Conservation (phyloP, 2,797 vertebrate species). For the Carcharodon carcharias region DNA sequence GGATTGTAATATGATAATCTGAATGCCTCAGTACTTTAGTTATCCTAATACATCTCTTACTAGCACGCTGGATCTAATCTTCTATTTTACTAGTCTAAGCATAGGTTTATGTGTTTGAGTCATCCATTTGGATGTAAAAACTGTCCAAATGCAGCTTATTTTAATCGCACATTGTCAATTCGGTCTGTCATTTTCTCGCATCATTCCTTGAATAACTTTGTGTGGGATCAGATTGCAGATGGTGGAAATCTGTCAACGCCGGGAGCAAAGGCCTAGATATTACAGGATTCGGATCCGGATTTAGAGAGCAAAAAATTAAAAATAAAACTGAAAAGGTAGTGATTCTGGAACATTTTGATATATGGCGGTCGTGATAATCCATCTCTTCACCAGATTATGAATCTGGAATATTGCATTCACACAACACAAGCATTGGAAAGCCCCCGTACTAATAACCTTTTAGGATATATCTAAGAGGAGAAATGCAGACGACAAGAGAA, state of each 20-base stretch:
- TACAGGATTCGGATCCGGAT: not conserved
- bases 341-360: not conserved
- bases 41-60: not conserved
- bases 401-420: not conserved
- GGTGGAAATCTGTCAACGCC: slow-evolving; percentile 4
- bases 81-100: not conserved
- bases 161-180: not conserved
- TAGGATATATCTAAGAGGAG: not conserved
- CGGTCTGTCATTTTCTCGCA: not conserved
- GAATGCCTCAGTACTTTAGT: not conserved
- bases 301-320: not conserved
- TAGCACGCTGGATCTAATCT: slow-evolving; percentile 1
- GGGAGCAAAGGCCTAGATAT: not conserved
- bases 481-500: not conserved
- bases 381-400: not conserved
- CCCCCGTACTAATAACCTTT: not conserved
- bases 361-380: not conserved
- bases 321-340: slow-evolving; percentile 7
- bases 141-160: not conserved
- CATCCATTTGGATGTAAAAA: slow-evolving; percentile 10
- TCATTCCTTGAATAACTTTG: not conserved
- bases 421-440: not conserved
- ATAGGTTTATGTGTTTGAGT: slow-evolving; percentile 19
- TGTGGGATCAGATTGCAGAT: not conserved
- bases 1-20: not conserved